phyloP scores from a whole-genome alignment of 2,888 invertebrate genomes.

The Cryptocephalus primarius region DNA sequence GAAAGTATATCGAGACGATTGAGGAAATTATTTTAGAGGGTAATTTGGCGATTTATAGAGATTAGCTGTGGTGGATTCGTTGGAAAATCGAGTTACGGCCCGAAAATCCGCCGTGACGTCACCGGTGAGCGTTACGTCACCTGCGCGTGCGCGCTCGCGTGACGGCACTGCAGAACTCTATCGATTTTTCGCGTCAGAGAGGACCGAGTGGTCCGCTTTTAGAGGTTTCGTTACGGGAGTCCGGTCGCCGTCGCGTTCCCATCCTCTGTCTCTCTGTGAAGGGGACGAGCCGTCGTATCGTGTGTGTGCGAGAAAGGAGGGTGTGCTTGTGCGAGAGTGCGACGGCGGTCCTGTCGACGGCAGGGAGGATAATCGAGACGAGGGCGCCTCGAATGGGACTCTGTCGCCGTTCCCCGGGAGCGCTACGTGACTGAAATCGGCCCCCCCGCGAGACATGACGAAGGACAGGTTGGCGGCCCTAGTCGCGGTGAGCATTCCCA shows the following conservation, averaged over 20 bases:
- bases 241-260: constrained; percentile 36
- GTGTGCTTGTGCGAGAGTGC: too few species aligned
- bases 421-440: constrained; percentile 44
- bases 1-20: constrained; percentile 3
- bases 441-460: constrained; percentile 57
- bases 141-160: constrained; percentile 40
- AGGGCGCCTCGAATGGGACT: constrained; percentile 58
- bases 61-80: constrained; percentile 3
- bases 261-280: too few species aligned
- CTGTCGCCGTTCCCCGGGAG: constrained; percentile 21
- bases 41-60: too few species aligned
- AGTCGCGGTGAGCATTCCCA: constrained; percentile 65
- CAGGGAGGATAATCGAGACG: too few species aligned
- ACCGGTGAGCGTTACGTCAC: constrained; percentile 31
- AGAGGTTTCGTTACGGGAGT: constrained; percentile 37
- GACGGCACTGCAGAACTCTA: constrained; percentile 58
- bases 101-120: constrained; percentile 27
- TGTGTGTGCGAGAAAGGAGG: too few species aligned
- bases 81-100: constrained; percentile 8
- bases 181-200: constrained; percentile 58
- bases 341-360: too few species aligned
- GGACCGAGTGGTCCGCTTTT: constrained; percentile 16
- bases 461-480: constrained; percentile 96
- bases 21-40: constrained; percentile 2
- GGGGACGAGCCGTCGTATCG: too few species aligned